Evolutionary conservation across 2,113 vertebrate genomes (phyloP).

Genomic region (human): DNA sequence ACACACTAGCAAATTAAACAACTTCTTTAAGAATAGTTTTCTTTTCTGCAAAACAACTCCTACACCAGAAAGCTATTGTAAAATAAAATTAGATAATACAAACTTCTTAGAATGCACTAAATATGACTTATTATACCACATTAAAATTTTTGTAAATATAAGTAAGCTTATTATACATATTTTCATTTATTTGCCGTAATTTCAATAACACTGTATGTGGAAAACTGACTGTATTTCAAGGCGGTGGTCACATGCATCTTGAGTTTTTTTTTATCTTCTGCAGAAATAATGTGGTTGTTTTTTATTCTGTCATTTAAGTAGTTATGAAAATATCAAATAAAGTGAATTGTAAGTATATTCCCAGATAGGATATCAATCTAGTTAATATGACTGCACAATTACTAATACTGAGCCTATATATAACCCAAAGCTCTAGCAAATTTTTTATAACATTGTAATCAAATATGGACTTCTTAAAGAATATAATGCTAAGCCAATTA

Average conservation of each 20-base stretch:
- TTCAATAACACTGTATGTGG: not conserved
- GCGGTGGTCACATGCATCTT: not conserved
- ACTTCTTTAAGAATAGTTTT: not conserved
- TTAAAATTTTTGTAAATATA: not conserved
- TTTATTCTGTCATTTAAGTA: not conserved
- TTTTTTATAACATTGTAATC: not conserved
- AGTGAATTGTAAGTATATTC: not conserved
- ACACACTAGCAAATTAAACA: not conserved
- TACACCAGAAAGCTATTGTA: not conserved
- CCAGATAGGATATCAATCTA: not conserved
- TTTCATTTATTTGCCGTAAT: not conserved
- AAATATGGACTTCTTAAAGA: not conserved
- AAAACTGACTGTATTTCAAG: not conserved
- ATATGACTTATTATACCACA: not conserved
- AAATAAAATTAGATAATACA: not conserved
- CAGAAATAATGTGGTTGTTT: not conserved
- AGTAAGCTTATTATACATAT: not conserved
- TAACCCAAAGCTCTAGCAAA: not conserved
- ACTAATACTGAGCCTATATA: not conserved
- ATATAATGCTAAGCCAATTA: not conserved
- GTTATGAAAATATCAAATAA: conserved; percentile 21
- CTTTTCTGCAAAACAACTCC: not conserved
- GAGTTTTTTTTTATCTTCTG: not conserved
- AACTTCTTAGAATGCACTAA: not conserved
- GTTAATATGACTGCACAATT: not conserved